A percentile compares a stretch with the other conserved stretches of the same genome.
phyloP scores from a whole-genome alignment of 2,888 invertebrate species.

The Ichneumoninae sp. region DNA sequence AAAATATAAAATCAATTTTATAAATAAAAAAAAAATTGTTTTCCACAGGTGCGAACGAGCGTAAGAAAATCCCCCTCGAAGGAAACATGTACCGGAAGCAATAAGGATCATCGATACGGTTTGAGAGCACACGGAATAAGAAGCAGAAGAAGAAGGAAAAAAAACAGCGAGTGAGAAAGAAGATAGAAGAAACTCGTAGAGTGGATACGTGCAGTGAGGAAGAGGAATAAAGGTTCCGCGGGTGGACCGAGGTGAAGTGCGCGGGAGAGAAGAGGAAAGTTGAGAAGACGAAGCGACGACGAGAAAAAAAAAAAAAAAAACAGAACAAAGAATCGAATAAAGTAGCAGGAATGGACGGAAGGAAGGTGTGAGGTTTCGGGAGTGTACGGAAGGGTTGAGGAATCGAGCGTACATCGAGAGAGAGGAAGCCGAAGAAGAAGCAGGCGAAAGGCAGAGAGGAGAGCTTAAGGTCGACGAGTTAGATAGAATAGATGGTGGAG shows the following conservation, averaged over 20 bases:
- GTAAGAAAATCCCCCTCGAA: slow-evolving; percentile 10
- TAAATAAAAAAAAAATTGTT: slow-evolving; percentile 15
- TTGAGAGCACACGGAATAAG: neutral
- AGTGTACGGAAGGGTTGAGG: slow-evolving; percentile 23
- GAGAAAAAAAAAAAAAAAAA: slow-evolving; percentile 9
- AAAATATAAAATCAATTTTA: neutral
- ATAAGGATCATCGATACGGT: slow-evolving; percentile 36
- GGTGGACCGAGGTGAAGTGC: slow-evolving; percentile 29
- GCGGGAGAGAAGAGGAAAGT: slow-evolving; percentile 17
- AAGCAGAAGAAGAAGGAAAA: neutral
- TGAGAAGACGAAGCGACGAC: no score
- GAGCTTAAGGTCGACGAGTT: slow-evolving; percentile 64
- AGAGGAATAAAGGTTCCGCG: slow-evolving; percentile 32
- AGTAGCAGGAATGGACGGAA: slow-evolving; percentile 27
- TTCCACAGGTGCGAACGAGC: slow-evolving; percentile 21
- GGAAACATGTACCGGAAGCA: slow-evolving; percentile 39
- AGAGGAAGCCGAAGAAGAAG: slow-evolving; percentile 32
- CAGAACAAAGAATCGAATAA: slow-evolving; percentile 23
- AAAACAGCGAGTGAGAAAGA: slow-evolving; percentile 11
- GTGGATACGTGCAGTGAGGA: slow-evolving; percentile 51
- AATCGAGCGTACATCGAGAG: slow-evolving; percentile 38
- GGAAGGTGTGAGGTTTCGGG: slow-evolving; percentile 22
- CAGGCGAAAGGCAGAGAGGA: slow-evolving; percentile 51
- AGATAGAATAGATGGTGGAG: slow-evolving; percentile 82
- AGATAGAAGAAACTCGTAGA: slow-evolving; percentile 47